Evolutionary conservation across 2,888 invertebrate species (phyloP).

Genomic region (Phorcus lineatus): DNA sequence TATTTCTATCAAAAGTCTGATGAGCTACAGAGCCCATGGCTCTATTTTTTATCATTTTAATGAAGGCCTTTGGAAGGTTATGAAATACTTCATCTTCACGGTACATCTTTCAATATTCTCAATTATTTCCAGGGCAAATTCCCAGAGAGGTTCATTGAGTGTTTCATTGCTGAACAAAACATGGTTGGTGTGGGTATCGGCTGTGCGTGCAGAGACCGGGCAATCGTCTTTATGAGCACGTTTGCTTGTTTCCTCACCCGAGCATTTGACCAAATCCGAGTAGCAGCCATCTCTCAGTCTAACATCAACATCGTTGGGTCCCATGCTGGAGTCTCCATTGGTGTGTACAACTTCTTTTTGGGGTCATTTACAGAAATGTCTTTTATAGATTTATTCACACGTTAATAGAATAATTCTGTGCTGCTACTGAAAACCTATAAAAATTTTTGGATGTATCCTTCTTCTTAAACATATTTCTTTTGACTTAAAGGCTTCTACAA

Average conservation of each 20-base stretch:
- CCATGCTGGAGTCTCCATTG: slow-evolving; percentile 98
- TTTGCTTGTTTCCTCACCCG: slow-evolving; percentile 98
- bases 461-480: too few relatives aligned
- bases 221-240: slow-evolving; percentile 95
- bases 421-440: too few relatives aligned
- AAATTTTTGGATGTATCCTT: too few relatives aligned
- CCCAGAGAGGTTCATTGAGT: slow-evolving; percentile 91
- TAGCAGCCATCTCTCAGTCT: slow-evolving; percentile 99
- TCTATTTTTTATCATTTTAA: too few relatives aligned
- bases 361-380: too few relatives aligned
- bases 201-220: slow-evolving; percentile 92
- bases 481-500: too few relatives aligned
- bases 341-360: slow-evolving; percentile 74
- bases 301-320: slow-evolving; percentile 98
- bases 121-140: slow-evolving; percentile 69
- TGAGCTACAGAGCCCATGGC: too few relatives aligned
- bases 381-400: too few relatives aligned
- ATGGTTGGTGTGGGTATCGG: slow-evolving; percentile 95
- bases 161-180: slow-evolving; percentile 99
- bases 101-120: neutral
- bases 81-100: neutral
- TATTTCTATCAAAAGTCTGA: too few relatives aligned
- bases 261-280: slow-evolving; percentile 98
- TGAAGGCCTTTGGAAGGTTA: too few relatives aligned
- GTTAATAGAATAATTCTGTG: too few relatives aligned